Conservation (phyloP, 2,797 vertebrate genomes). For the Nyctalus aviator region DNA sequence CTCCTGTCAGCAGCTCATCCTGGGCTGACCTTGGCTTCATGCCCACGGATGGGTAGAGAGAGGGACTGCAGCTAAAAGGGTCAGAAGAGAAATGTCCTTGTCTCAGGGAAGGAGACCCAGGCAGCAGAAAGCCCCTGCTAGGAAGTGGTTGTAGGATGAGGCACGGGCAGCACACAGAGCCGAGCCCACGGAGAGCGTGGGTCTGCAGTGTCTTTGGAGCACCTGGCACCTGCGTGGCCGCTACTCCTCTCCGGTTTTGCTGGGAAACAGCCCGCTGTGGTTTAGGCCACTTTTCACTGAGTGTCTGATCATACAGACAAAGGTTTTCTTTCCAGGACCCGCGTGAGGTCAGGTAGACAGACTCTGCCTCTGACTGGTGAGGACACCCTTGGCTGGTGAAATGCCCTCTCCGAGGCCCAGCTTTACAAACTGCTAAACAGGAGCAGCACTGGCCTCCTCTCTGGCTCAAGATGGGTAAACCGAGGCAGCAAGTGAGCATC, state of each 20-base stretch:
- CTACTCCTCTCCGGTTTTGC: neutral
- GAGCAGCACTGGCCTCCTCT: neutral
- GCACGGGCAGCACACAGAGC: neutral
- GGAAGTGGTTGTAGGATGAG: conserved; percentile 14
- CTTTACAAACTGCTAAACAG: neutral
- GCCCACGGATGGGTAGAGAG: neutral
- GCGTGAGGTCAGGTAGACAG: neutral
- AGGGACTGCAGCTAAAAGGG: conserved; percentile 2
- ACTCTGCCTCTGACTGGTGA: neutral
- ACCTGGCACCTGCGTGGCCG: neutral
- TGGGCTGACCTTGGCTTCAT: conserved; percentile 48
- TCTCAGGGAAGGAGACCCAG: conserved; percentile 14
- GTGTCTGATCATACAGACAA: neutral
- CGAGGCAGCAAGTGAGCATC: fast-evolving
- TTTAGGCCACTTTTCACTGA: neutral
- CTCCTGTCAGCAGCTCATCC: conserved; percentile 44
- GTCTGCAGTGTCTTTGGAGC: neutral
- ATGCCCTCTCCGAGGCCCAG: neutral
- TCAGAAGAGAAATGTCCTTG: conserved; percentile 52
- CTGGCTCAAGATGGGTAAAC: neutral
- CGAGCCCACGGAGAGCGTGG: neutral
- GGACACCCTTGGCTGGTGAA: conserved; percentile 9
- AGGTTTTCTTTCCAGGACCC: neutral
- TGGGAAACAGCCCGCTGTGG: neutral
- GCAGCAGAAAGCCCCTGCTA: neutral